phyloP scores from a whole-genome alignment of 2,797 vertebrate species.

The Stomatorhinus walkeri region DNA sequence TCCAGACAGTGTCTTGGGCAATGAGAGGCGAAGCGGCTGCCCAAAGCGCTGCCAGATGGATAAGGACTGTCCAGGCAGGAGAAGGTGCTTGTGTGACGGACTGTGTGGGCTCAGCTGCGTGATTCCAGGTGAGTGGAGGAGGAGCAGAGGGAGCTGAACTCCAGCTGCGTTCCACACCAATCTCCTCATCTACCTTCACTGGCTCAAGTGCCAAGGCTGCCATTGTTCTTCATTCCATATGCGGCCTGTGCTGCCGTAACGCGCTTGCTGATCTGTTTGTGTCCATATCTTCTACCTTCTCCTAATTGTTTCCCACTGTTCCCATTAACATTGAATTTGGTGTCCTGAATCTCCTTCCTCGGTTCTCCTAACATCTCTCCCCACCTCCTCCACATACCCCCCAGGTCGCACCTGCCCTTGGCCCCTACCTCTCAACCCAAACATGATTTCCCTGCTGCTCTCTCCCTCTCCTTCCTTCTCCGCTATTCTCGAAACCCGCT shows the following conservation, averaged over 20 bases:
- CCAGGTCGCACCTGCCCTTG: conserved; percentile 68
- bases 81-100: conserved; percentile 70
- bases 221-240: background rate
- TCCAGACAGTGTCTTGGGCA: conserved; percentile 57
- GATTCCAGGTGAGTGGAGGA: conserved; percentile 54
- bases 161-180: background rate
- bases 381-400: background rate
- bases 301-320: background rate
- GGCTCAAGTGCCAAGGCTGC: background rate
- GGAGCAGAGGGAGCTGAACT: background rate
- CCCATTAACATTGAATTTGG: background rate
- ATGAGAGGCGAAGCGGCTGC: conserved; percentile 58
- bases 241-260: background rate
- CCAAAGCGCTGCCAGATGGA: conserved; percentile 59
- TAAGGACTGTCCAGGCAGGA: conserved; percentile 61
- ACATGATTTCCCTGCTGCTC: conserved; percentile 49
- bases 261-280: background rate
- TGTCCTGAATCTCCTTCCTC: background rate
- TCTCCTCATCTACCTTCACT: background rate
- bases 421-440: conserved; percentile 53
- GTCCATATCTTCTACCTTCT: background rate
- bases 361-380: background rate
- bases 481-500: conserved; percentile 64
- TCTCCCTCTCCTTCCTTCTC: conserved; percentile 66
- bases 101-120: conserved; percentile 76